Evolutionary conservation across 2,113 vertebrate species (phyloP).

Genomic region (Muntiacus muntjak): DNA sequence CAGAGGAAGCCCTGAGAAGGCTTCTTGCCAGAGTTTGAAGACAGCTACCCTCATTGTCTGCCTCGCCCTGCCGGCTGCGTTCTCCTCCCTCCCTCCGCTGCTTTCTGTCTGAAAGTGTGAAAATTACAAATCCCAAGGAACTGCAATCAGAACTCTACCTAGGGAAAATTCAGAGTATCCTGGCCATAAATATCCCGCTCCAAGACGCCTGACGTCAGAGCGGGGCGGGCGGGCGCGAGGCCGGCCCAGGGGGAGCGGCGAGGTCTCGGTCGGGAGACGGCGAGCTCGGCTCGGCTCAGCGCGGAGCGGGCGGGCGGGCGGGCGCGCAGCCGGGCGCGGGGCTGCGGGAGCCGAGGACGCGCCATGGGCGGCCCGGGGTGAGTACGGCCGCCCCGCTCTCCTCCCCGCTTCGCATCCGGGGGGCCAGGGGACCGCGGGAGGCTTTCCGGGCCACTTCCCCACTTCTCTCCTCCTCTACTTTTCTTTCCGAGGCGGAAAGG

Average conservation of each 20-base stretch:
- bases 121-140: conserved; percentile 60
- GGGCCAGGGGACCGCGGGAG: background rate
- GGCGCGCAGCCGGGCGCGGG: conserved; percentile 33
- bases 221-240: conserved; percentile 58
- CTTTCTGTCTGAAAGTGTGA: conserved; percentile 64
- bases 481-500: background rate
- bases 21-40: conserved; percentile 39
- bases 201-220: conserved; percentile 81
- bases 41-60: conserved; percentile 48
- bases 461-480: background rate
- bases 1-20: conserved; percentile 57
- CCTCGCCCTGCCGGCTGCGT: background rate
- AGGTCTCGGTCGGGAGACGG: conserved; percentile 49
- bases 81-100: background rate
- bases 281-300: background rate
- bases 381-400: conserved; percentile 59
- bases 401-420: background rate
- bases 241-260: conserved; percentile 74
- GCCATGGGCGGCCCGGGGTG: conserved; percentile 51
- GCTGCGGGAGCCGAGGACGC: conserved; percentile 49
- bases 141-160: conserved; percentile 71
- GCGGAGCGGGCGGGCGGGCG: conserved; percentile 1
- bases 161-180: conserved; percentile 71
- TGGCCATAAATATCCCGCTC: conserved; percentile 80
- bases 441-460: background rate